A percentile compares a stretch with the other conserved stretches of the same genome.
Conservation (phyloP, 2,113 vertebrate genomes). For the Heptranchias perlo region DNA sequence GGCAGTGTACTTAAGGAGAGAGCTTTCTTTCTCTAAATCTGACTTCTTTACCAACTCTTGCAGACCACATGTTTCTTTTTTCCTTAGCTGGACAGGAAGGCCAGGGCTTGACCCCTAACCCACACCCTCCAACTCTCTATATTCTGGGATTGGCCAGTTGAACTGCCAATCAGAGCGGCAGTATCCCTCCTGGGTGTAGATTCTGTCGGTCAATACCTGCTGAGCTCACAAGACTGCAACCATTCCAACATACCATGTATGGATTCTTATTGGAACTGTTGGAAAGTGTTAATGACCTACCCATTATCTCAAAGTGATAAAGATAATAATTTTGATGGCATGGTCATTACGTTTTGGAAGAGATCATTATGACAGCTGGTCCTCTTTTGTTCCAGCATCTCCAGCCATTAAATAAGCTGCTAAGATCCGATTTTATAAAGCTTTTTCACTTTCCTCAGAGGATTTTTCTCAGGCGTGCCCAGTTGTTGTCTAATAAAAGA, state of each 20-base stretch:
- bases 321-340: background rate
- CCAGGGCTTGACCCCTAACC: background rate
- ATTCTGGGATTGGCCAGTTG: background rate
- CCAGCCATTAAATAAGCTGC: background rate
- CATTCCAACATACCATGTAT: background rate
- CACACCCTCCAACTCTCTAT: background rate
- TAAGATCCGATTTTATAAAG: background rate
- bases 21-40: background rate
- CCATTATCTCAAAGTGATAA: background rate
- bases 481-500: background rate
- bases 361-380: background rate
- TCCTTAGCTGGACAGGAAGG: background rate
- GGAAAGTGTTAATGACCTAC: background rate
- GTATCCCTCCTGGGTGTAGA: background rate
- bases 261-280: background rate
- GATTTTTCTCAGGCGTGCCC: background rate
- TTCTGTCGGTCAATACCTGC: background rate
- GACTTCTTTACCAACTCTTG: background rate
- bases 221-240: background rate
- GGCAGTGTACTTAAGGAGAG: background rate
- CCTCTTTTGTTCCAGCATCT: background rate
- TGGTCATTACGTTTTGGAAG: background rate
- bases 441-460: background rate
- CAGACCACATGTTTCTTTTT: background rate
- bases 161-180: background rate